Evolutionary conservation across 2,113 vertebrate genomes (phyloP), one percentile per base, ranked within the genome.

Genomic region (Anhinga anhinga): DNA sequence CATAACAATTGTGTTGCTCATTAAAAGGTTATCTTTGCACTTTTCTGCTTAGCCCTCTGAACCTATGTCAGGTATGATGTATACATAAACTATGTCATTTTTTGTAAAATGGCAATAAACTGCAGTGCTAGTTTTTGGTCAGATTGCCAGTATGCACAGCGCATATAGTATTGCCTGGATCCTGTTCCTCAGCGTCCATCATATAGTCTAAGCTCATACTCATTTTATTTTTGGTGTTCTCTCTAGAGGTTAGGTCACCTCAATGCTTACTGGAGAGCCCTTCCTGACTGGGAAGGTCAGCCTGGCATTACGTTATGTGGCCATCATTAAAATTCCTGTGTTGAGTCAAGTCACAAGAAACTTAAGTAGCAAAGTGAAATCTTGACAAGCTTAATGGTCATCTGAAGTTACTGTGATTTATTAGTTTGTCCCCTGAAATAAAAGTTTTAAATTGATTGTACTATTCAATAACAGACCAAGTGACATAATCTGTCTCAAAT

Each of bases 381-480:
- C 80, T 67, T 74, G 58, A 81, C 85, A 76, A 71, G 71, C 69
- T 88, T 91, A 92, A 86, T 62, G 61, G 72, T 84, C 63, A 55
- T 89, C 55, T 79, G 65, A 90, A 88, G 27, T 56, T 65, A 76
- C 81, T 52, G 42, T 89, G 69, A 95, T 93, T 88, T 96, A 92
- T 83, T 74, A 65, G 77, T 44, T 91, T 93, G 77, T 90, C 40
- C 42, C 26, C 19, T 72, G 55, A 88, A 88, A 84, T 81, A 92
- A 82, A 90, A 55, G 11, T 40, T 83, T 80, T 66, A 70, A 81
- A 76, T 78, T 74, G 65, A 88, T 86, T 63, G 47, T 56, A 55
- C 61, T 88, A 34, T 55, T 90, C 86, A 74, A 36, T 67, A 93
- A 79, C 65, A 92, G 67, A 83, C 12, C 63, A 71, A 81, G n/a